Percentiles rank a stretch among this genome's conserved stretches.
Evolutionary conservation across 2,797 vertebrate genomes (phyloP).

Genomic region (Malurus splendens): DNA sequence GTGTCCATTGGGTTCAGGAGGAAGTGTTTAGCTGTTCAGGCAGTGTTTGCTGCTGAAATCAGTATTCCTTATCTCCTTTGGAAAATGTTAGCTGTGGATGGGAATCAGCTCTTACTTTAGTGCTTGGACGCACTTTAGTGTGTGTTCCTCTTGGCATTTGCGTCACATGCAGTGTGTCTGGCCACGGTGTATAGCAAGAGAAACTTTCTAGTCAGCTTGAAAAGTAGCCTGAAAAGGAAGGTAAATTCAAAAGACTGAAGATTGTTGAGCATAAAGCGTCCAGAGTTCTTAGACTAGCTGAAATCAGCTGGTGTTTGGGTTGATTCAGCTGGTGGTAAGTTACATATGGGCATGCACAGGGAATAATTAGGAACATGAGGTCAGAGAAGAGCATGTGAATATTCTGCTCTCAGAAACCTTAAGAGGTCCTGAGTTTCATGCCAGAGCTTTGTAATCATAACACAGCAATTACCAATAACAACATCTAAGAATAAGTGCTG

Average conservation of each 20-base stretch:
- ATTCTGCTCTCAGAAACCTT: not conserved
- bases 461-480: not conserved
- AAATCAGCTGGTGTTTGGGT: not conserved
- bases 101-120: not conserved
- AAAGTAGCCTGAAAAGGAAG: not conserved
- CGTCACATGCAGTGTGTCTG: not conserved
- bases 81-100: not conserved
- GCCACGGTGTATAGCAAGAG: not conserved
- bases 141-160: not conserved
- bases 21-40: not conserved
- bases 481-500: not conserved
- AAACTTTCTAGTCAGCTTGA: not conserved
- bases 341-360: not conserved
- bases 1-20: not conserved
- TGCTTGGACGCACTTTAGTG: not conserved
- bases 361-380: not conserved
- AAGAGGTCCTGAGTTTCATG: not conserved
- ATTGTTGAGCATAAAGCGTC: not conserved
- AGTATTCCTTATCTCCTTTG: not conserved
- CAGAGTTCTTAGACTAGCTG: not conserved
- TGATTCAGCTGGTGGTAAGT: not conserved
- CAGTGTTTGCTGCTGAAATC: not conserved
- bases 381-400: slow-evolving; percentile 5
- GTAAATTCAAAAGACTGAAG: not conserved
- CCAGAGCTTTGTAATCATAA: slow-evolving; percentile 1